Base-by-base conservation (phyloP, 2,888 invertebrate species). In the Eremobia ochroleuca region DNA sequence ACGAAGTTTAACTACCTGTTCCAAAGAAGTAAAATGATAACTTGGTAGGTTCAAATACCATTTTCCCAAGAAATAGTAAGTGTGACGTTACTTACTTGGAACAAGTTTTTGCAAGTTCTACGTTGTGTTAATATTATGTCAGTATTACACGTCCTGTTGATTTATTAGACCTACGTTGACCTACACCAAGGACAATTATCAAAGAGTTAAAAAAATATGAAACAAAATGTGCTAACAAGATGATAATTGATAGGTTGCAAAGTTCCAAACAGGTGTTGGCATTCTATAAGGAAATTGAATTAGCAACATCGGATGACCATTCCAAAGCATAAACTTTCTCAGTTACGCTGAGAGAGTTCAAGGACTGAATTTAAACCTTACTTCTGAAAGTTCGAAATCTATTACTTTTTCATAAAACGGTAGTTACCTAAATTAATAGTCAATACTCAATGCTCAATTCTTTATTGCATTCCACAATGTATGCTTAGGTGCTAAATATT, bases 191-290 rank as follows among this genome's bases (percentile, higher is more conserved):
- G 52, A 59, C 59, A 79, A 66, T 79, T 79, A 73, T n/a, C 73
- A 66, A 13, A 2, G 0, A 18, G n/a, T 78, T n/a, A 64, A 49
- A n/a, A n/a, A 31, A 49, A 74, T 21, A 58, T 66, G 0, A n/a
- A 13, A 64, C 28, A 59, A 34, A 55, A 25, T 43, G 52, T 43
- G 59, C 15, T 15, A 43, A 59, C 13, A 40, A 43, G n/a, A 31
- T 74, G 67, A 49, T 74, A 74, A 80, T 68, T 79, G 25, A 40
- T 73, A 0, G n/a, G 21, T 58, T 49, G 62, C 34, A 28, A 70
- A 46, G 31, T 37, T 55, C 25, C 25, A 31, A 58, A 59, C 28
- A 76, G 46, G 62, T 73, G 73, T 74, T 40, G 72, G 31, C 0
- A n/a, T 71, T 40, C 21, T 49, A 31, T 40, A 65, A 25, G 40